phyloP scores from a whole-genome alignment of 2,888 invertebrate species.

The Terebella lapidaria region DNA sequence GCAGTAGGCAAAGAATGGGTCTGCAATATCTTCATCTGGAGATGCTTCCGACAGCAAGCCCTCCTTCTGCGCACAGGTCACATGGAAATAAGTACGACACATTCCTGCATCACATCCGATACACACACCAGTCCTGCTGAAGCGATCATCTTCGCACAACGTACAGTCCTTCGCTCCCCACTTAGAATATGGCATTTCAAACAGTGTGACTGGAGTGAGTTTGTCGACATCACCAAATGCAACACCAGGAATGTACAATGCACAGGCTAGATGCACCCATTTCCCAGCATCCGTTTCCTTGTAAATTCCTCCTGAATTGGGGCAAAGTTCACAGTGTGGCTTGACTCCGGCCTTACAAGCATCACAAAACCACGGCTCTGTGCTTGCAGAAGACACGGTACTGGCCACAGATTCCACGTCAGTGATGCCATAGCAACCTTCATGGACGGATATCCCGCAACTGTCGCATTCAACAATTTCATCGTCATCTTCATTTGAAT shows the following conservation, averaged over 20 bases:
- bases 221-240: slow-evolving; percentile 80
- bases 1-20: slow-evolving; percentile 96
- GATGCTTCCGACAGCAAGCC: slow-evolving; percentile 86
- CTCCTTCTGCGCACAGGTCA: slow-evolving; percentile 92
- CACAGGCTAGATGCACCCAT: slow-evolving; percentile 98
- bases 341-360: slow-evolving; percentile 87
- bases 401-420: slow-evolving; percentile 87
- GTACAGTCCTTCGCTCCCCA: slow-evolving; percentile 93
- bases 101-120: slow-evolving; percentile 98
- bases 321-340: slow-evolving; percentile 91
- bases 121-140: slow-evolving; percentile 87
- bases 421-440: slow-evolving; percentile 90
- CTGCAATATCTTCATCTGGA: slow-evolving; percentile 62
- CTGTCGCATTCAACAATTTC: slow-evolving; percentile 97
- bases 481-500: slow-evolving; percentile 79
- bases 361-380: slow-evolving; percentile 99
- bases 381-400: slow-evolving; percentile 88
- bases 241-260: slow-evolving; percentile 93
- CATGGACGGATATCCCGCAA: slow-evolving; percentile 93
- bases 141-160: slow-evolving; percentile 79
- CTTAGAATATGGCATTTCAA: slow-evolving; percentile 94
- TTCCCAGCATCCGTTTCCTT: slow-evolving; percentile 92
- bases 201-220: slow-evolving; percentile 82
- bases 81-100: slow-evolving; percentile 95
- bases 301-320: slow-evolving; percentile 82